A percentile compares a stretch with the other conserved stretches of the same genome.
These are phyloP conservation scores for Xestia c-nigrum DNA, from an alignment of 2,888 invertebrate species.

Conservation along the genomic window DNA sequence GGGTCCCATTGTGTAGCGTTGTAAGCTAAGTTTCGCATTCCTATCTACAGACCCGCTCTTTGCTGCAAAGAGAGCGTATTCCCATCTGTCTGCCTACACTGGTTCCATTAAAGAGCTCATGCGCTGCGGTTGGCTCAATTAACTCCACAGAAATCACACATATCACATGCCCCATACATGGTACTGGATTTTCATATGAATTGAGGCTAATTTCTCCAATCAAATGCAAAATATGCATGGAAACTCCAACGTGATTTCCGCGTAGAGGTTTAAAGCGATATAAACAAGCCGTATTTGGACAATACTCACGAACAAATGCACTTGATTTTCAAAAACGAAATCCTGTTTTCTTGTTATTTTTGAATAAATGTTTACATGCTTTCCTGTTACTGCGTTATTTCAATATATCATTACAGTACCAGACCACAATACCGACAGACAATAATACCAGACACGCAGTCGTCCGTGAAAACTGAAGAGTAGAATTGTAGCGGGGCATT, in stretches of 20 bases:
- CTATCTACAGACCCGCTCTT: constrained; percentile 13
- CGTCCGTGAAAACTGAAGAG: background rate
- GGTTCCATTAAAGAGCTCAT: constrained; percentile 5
- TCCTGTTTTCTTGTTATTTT: background rate
- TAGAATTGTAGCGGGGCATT: background rate
- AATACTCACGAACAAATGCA: background rate
- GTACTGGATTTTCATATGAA: constrained; percentile 5
- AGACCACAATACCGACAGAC: too few relatives aligned
- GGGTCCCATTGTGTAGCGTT: background rate
- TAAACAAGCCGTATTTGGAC: background rate
- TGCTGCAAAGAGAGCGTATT: constrained; percentile 26
- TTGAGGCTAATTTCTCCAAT: constrained; percentile 8
- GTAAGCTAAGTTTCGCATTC: constrained; percentile 36
- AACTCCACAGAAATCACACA: constrained; percentile 1
- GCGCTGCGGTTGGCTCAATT: constrained; percentile 6
- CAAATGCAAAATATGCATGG: background rate
- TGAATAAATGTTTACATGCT: background rate
- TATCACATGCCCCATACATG: background rate
- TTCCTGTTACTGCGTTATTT: background rate
- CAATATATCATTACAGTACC: background rate
- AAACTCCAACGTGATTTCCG: background rate
- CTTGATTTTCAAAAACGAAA: background rate
- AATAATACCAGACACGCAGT: background rate
- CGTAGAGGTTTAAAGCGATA: background rate
- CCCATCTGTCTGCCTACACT: background rate